phyloP scores from a whole-genome alignment of 2,888 invertebrate species.

The Baronia brevicornis region DNA sequence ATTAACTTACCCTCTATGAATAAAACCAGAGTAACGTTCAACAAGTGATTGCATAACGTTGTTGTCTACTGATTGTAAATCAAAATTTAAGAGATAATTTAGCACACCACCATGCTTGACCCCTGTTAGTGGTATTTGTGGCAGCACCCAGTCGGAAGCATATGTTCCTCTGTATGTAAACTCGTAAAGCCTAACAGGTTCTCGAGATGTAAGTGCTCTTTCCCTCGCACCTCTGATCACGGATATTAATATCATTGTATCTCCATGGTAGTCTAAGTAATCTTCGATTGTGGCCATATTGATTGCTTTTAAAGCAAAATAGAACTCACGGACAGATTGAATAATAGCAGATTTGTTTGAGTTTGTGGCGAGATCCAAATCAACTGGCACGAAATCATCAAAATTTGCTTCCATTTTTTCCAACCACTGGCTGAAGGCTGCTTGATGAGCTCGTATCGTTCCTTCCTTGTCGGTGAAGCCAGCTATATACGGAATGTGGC shows the following conservation, averaged over 20 bases:
- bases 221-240: conserved; percentile 44
- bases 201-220: conserved; percentile 39
- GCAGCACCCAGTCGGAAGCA: conserved; percentile 45
- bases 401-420: conserved; percentile 49
- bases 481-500: conserved; percentile 48
- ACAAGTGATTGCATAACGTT: conserved; percentile 31
- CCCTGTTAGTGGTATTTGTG: conserved; percentile 43
- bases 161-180: conserved; percentile 47
- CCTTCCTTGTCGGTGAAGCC: conserved; percentile 56
- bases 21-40: conserved; percentile 39
- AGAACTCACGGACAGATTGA: conserved; percentile 37
- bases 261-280: conserved; percentile 55
- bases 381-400: conserved; percentile 47
- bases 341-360: conserved; percentile 29
- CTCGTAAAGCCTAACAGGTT: conserved; percentile 43
- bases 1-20: conserved; percentile 45
- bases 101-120: conserved; percentile 50
- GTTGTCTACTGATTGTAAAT: conserved; percentile 33
- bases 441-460: conserved; percentile 45
- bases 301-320: conserved; percentile 38
- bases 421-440: conserved; percentile 37
- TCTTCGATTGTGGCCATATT: conserved; percentile 46
- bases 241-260: conserved; percentile 45
- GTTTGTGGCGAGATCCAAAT: conserved; percentile 33
- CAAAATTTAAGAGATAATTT: conserved; percentile 50